A percentile compares a stretch with the other conserved stretches of the same genome.
Evolutionary conservation across 2,113 vertebrate species (phyloP).

Genomic region (Xyliphius kryptos): DNA sequence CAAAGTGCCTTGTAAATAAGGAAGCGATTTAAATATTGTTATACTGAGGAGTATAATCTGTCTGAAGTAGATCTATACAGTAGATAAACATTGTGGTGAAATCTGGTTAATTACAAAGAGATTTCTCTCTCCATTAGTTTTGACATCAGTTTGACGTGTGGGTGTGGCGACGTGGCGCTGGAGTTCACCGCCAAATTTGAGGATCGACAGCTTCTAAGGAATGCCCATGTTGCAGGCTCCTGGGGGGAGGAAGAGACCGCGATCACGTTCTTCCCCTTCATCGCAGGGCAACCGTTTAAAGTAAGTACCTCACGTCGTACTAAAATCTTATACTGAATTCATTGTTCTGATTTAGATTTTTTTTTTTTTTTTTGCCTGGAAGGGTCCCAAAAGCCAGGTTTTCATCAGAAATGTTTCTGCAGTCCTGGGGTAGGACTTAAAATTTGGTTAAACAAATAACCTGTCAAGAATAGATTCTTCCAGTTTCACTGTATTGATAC

Average conservation of each 20-base stretch:
- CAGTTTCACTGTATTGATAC: too few species aligned
- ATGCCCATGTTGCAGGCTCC: constrained; percentile 77
- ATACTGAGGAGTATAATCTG: too few species aligned
- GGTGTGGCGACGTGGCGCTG: constrained; percentile 78
- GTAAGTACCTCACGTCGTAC: constrained; percentile 49
- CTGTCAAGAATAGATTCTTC: too few species aligned
- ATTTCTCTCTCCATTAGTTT: constrained; percentile 64
- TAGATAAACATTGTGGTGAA: not conserved
- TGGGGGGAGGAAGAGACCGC: constrained; percentile 76
- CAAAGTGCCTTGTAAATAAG: too few species aligned
- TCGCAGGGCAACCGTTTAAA: constrained; percentile 85
- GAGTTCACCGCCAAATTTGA: constrained; percentile 82
- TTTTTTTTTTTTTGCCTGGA: too few species aligned
- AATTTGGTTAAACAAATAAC: too few species aligned
- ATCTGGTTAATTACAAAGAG: not conserved
- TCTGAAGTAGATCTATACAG: not conserved
- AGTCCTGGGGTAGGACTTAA: too few species aligned
- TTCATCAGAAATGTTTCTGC: too few species aligned
- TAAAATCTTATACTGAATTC: too few species aligned
- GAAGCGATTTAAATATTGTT: too few species aligned
- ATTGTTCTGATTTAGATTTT: too few species aligned
- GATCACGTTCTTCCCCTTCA: constrained; percentile 82
- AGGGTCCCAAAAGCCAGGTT: too few species aligned
- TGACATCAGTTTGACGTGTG: constrained; percentile 85
- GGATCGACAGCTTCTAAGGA: constrained; percentile 78